These are phyloP conservation scores for Callionymus lyra DNA, from an alignment of 2,113 vertebrate genomes.

Conservation along the genomic window DNA sequence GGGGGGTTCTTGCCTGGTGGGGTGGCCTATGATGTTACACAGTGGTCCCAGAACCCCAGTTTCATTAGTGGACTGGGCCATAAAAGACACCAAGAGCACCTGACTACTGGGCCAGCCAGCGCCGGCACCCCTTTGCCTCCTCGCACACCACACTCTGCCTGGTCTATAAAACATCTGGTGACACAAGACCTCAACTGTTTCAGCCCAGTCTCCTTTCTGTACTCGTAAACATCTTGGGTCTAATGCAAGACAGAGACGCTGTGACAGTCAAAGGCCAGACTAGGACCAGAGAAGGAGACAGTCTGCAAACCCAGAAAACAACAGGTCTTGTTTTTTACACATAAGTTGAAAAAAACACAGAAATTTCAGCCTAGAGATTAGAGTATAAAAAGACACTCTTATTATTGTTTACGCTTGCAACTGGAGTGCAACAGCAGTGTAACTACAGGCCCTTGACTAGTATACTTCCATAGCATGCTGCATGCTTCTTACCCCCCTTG, in stretches of 20 bases:
- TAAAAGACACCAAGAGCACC: slow-evolving; percentile 80
- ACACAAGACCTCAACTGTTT: slow-evolving; percentile 61
- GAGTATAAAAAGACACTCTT: slow-evolving; percentile 15
- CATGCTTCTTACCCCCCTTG: slow-evolving; percentile 23
- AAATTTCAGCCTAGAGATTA: not conserved
- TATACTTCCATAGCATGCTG: slow-evolving; percentile 19
- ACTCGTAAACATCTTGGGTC: slow-evolving; percentile 52
- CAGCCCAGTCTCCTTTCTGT: slow-evolving; percentile 32
- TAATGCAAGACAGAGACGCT: slow-evolving; percentile 52
- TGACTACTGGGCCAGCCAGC: slow-evolving; percentile 76
- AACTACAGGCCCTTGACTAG: slow-evolving; percentile 33
- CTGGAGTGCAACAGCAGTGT: slow-evolving; percentile 29
- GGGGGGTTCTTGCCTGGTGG: slow-evolving; percentile 72
- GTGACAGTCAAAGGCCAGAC: slow-evolving; percentile 22
- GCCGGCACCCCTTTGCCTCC: slow-evolving; percentile 38
- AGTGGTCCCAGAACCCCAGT: slow-evolving; percentile 73
- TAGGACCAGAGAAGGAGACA: slow-evolving; percentile 20
- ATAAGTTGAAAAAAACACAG: slow-evolving; percentile 14
- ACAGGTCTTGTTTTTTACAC: slow-evolving; percentile 41
- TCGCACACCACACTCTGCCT: slow-evolving; percentile 29
- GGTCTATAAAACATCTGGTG: slow-evolving; percentile 62
- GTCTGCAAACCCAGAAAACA: slow-evolving; percentile 15
- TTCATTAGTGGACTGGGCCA: slow-evolving; percentile 76
- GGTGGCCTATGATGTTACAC: slow-evolving; percentile 84
- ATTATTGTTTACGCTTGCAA: slow-evolving; percentile 39